A percentile compares a stretch with the other conserved stretches of the same genome.
phyloP scores from a whole-genome alignment of 2,113 vertebrate species.

The Chionodraco myersi region DNA sequence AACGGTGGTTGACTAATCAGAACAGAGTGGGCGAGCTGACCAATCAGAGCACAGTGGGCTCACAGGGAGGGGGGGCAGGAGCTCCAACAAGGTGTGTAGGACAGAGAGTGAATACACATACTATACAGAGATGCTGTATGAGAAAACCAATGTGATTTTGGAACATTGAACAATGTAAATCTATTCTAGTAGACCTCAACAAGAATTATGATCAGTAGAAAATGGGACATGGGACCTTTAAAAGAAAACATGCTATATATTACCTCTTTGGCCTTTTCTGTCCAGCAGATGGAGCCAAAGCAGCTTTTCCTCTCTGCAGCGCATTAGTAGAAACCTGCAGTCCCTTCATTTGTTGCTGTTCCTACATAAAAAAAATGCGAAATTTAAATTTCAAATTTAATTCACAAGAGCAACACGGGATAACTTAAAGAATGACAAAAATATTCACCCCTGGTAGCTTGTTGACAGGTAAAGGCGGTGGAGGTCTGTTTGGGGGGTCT shows the following conservation, averaged over 20 bases:
- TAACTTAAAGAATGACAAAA: not conserved
- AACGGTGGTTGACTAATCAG: too few species aligned
- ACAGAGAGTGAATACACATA: too few species aligned
- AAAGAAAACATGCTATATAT: not conserved
- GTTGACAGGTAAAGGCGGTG: conserved; percentile 78
- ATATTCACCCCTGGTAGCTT: conserved; percentile 57
- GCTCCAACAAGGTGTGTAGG: too few species aligned
- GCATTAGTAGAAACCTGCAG: conserved; percentile 37
- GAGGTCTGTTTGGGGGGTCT: conserved; percentile 82
- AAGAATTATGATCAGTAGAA: too few species aligned
- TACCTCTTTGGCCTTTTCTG: conserved; percentile 74
- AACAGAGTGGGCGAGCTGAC: too few species aligned
- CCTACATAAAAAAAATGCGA: conserved; percentile 43
- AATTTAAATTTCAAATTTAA: not conserved
- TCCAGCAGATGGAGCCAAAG: conserved; percentile 78
- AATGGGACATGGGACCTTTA: too few species aligned
- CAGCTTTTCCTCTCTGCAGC: conserved; percentile 62
- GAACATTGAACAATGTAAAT: too few species aligned
- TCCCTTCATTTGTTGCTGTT: conserved; percentile 39
- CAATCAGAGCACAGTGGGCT: too few species aligned
- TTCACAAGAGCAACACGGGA: not conserved
- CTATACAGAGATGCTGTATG: too few species aligned
- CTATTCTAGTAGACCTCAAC: too few species aligned
- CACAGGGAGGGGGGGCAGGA: too few species aligned
- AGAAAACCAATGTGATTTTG: too few species aligned